Evolutionary conservation across 2,797 vertebrate genomes (phyloP).

Genomic region (Gymnocypris eckloni): DNA sequence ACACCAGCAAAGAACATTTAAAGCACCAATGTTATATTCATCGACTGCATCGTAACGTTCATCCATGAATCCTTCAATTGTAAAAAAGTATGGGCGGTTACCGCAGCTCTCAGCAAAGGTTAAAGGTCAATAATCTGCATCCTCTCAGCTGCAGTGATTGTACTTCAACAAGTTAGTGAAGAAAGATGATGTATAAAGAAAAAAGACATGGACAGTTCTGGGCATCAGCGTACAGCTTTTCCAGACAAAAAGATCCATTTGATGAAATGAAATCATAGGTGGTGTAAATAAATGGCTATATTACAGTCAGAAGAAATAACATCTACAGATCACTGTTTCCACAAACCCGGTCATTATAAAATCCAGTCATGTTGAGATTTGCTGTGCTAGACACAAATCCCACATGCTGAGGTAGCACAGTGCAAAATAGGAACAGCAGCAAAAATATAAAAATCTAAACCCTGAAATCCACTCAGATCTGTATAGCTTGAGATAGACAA

Average conservation of each 20-base stretch:
- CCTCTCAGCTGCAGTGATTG: slow-evolving; percentile 7
- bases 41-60: background rate
- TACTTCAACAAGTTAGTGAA: slow-evolving; percentile 9
- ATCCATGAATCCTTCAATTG: slow-evolving; percentile 16
- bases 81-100: background rate
- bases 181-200: background rate
- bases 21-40: background rate
- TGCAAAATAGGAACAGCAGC: slow-evolving; percentile 37
- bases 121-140: slow-evolving; percentile 8
- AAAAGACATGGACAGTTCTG: slow-evolving; percentile 16
- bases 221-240: background rate
- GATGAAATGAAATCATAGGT: background rate
- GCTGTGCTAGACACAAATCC: slow-evolving; percentile 47
- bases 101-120: background rate
- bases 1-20: slow-evolving; percentile 13
- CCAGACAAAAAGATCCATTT: slow-evolving; percentile 19
- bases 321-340: slow-evolving; percentile 8
- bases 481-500: slow-evolving; percentile 11
- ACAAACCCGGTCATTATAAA: slow-evolving; percentile 15
- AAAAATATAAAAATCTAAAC: slow-evolving; percentile 14
- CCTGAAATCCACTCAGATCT: slow-evolving; percentile 16
- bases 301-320: slow-evolving; percentile 9
- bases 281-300: slow-evolving; percentile 3
- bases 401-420: slow-evolving; percentile 35
- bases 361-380: slow-evolving; percentile 52